Evolutionary conservation across 2,113 vertebrate species (phyloP), one percentile per base, ranked within the genome.

Genomic region (Nothobranchius furzeri): DNA sequence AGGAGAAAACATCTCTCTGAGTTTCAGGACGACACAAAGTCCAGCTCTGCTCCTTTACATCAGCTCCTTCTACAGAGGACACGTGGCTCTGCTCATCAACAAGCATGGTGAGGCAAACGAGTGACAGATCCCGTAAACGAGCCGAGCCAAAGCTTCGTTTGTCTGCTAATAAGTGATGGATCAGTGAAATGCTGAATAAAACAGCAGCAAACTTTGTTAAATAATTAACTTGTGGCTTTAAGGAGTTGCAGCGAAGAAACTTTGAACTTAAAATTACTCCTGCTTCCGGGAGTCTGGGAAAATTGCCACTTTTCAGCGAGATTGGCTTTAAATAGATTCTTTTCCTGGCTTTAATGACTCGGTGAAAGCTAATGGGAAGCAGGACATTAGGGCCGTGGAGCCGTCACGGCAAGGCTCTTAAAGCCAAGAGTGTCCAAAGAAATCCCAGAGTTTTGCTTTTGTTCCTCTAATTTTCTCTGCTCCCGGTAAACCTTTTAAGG

Each of bases 21-120:
- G 94, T 72, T 98, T 98, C 87, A 92, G 94, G 69, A 98, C 95
- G 13, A 90, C 77, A 12, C 92, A 92, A 9, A 88, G 91, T 0
- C 96, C 97, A 2, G 92, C 93, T 54, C 83, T 96, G 60, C 90
- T 98, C 15, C 89, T 98, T 50, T 94, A 94, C 17, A 73, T 95
- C 70, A 93, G 77, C 78, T 96, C 95, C 12, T 93, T 94, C 90
- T 93, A 95, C 86, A 92, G 93, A 73, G 95, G 96, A 65, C 95
- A 95, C 53, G 90, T 98, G 73, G 95, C 95, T 0, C 56, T 96
- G 60, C 90, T 95, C 75, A 91, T 98, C 48, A 93, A 93, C 56
- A 95, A 85, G 86, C 95, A 97, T 0, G 96, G 97, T 98, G 82
- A 92, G 94, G 30, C 30, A 20, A 20, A 20, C 20, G 20, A 20